phyloP scores from a whole-genome alignment of 2,797 vertebrate species.

The Triplophysa yarkandensis region DNA sequence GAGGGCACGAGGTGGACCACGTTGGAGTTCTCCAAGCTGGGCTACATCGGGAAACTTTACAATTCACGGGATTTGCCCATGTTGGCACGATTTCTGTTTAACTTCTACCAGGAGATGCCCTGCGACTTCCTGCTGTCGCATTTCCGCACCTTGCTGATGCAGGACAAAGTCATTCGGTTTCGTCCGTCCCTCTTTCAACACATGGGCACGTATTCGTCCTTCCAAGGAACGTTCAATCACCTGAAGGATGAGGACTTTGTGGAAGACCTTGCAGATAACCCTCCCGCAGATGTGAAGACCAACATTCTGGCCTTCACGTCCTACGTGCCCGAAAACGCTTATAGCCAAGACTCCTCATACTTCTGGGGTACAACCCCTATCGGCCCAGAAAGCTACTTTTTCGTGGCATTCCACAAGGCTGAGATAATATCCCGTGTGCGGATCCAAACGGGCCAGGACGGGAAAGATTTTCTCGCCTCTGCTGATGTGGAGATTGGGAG shows the following conservation, averaged over 20 bases:
- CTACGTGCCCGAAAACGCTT: conserved; percentile 75
- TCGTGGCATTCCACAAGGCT: conserved; percentile 69
- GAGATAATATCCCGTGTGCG: conserved; percentile 64
- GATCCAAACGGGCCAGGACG: conserved; percentile 75
- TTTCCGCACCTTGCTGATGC: conserved; percentile 79
- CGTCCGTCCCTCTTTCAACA: conserved; percentile 84
- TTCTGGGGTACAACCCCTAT: conserved; percentile 81
- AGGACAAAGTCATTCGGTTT: conserved; percentile 76
- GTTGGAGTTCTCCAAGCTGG: conserved; percentile 86
- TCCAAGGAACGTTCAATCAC: conserved; percentile 72
- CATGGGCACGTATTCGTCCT: conserved; percentile 77
- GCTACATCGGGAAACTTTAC: conserved; percentile 88
- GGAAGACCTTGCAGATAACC: conserved; percentile 67
- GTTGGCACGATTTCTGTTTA: conserved; percentile 80
- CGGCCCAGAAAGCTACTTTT: conserved; percentile 69
- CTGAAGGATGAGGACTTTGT: conserved; percentile 78
- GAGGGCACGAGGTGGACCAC: conserved; percentile 74
- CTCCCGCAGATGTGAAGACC: conserved; percentile 66
- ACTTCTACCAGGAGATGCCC: conserved; percentile 89
- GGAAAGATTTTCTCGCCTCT: conserved; percentile 63
- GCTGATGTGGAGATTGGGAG: conserved; percentile 81
- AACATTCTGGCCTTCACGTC: conserved; percentile 70
- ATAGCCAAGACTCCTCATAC: conserved; percentile 68
- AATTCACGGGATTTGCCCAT: conserved; percentile 75
- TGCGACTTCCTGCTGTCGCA: conserved; percentile 83